These are phyloP conservation scores for Sciurus niger DNA, from an alignment of 2,113 vertebrate genomes.

Conservation along the genomic window DNA sequence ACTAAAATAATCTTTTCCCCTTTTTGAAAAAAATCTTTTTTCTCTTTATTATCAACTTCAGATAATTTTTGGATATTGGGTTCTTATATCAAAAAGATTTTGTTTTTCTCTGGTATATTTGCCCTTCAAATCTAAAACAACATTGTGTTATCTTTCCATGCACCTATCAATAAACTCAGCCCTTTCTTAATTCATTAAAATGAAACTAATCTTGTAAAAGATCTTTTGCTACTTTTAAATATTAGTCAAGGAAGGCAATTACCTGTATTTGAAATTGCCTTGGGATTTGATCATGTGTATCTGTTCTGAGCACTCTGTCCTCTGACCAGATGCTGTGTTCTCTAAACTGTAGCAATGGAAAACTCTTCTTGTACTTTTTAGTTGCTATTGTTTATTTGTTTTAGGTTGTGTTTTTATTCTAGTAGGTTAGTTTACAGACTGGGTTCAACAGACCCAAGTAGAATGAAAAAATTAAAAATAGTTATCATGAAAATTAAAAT, in stretches of 20 bases:
- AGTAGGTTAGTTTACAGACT: neutral
- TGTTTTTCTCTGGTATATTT: neutral
- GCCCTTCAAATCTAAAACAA: neutral
- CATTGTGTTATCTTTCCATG: neutral
- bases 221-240: neutral
- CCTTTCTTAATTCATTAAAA: neutral
- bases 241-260: neutral
- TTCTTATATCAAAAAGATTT: neutral
- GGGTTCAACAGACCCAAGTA: neutral
- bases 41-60: neutral
- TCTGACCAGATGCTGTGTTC: neutral
- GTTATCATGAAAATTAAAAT: neutral
- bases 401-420: neutral
- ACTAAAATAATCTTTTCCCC: neutral
- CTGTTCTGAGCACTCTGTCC: neutral
- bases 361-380: neutral
- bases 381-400: neutral
- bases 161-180: neutral
- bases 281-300: neutral
- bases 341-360: neutral
- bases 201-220: neutral
- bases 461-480: conserved; percentile 16
- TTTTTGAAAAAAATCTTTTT: neutral
- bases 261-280: neutral
- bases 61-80: neutral